phyloP scores from a whole-genome alignment of 2,113 vertebrate species.

The Xiphophorus hellerii region DNA sequence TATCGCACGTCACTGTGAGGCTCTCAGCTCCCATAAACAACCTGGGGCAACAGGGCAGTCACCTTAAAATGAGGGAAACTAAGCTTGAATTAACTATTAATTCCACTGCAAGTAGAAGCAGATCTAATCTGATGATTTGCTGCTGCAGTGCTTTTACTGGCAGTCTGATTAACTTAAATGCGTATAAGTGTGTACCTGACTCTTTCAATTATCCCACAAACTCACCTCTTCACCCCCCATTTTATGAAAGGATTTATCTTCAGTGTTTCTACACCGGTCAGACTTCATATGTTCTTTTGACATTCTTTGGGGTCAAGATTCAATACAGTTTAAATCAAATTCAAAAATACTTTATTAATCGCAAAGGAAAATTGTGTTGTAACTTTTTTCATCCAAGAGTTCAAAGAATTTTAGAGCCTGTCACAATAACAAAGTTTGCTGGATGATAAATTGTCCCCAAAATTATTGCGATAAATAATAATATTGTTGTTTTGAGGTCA shows the following conservation, averaged over 20 bases:
- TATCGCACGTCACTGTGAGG: conserved; percentile 53
- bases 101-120: conserved; percentile 57
- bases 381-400: too few species aligned
- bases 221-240: too few species aligned
- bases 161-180: not conserved
- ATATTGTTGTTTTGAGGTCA: too few species aligned
- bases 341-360: too few species aligned
- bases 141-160: conserved; percentile 1
- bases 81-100: conserved; percentile 64
- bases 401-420: too few species aligned
- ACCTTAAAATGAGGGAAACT: conserved; percentile 60
- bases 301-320: not conserved
- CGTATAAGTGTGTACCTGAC: too few species aligned
- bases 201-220: not conserved
- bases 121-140: conserved; percentile 30
- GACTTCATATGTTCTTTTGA: not conserved
- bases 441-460: too few species aligned
- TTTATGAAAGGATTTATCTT: not conserved
- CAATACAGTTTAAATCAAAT: too few species aligned
- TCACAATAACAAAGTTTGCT: too few species aligned
- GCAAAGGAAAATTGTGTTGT: too few species aligned
- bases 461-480: too few species aligned
- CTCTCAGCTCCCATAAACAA: conserved; percentile 60
- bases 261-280: not conserved
- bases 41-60: conserved; percentile 65